These are phyloP conservation scores for Lobophora halterata DNA, from an alignment of 2,888 invertebrate species.

Conservation along the genomic window DNA sequence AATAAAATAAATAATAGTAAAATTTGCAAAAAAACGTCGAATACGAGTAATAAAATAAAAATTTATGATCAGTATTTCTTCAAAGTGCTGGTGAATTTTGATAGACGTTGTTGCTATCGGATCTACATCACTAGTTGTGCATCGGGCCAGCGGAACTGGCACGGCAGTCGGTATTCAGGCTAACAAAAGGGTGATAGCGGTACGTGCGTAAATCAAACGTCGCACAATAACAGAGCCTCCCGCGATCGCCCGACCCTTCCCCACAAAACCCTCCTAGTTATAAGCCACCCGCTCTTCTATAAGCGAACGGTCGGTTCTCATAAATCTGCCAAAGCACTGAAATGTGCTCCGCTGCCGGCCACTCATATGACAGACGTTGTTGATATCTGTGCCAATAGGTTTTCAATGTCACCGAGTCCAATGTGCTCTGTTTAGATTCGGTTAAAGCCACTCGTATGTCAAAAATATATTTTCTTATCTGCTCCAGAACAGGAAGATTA, in stretches of 20 bases:
- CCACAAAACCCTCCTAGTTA: slow-evolving; percentile 53
- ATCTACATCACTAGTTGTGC: slow-evolving; percentile 36
- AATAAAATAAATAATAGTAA: no score
- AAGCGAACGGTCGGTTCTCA: slow-evolving; percentile 63
- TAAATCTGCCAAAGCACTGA: slow-evolving; percentile 76
- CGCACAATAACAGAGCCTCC: slow-evolving; percentile 76
- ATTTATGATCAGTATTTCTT: no score
- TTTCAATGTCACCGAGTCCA: slow-evolving; percentile 53
- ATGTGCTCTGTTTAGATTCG: slow-evolving; percentile 50
- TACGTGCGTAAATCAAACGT: slow-evolving; percentile 80
- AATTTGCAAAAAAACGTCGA: no score
- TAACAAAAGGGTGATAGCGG: slow-evolving; percentile 80
- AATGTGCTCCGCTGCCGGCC: slow-evolving; percentile 61
- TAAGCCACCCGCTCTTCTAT: slow-evolving; percentile 55
- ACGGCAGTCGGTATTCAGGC: slow-evolving; percentile 73
- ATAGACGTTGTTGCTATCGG: slow-evolving; percentile 21
- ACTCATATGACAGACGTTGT: slow-evolving; percentile 54
- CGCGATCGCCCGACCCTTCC: slow-evolving; percentile 55
- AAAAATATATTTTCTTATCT: slow-evolving; percentile 46
- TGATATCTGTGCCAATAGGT: slow-evolving; percentile 70
- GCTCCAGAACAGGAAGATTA: slow-evolving; percentile 36
- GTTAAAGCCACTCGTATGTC: slow-evolving; percentile 44
- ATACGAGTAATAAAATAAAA: no score
- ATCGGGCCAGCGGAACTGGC: slow-evolving; percentile 65
- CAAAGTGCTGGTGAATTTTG: no score